Evolutionary conservation across 2,888 invertebrate species (phyloP), one percentile per base, ranked within the genome.

Genomic region (Tribolium freemani): DNA sequence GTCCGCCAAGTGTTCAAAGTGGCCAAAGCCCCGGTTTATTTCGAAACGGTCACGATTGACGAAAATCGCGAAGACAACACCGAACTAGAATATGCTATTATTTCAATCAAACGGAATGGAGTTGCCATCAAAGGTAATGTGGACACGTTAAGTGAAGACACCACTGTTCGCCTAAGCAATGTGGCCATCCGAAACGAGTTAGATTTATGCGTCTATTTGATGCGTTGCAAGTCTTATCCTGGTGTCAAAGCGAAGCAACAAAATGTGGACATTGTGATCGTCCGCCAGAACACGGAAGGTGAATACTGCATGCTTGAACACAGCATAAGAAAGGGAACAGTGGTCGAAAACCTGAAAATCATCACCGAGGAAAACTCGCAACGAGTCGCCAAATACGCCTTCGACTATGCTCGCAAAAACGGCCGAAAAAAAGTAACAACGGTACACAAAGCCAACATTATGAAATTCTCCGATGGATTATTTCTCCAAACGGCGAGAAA

Each of bases 221-320:
- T 90, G 13, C 88, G 88, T 72, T 89, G 88, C 76, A 88, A 87
- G 77, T 88, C 89, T 9, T 87, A 89, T 72, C 87, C 89, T 6
- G 88, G 88, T 9, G 84, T 91, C 1, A 84, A 84, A 9, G 81
- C 86, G 57, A 82, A 79, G 72, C 84, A 87, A 81, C 21, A 45
- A 10, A 13, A 72, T 53, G 44, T 74, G 1, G 91, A 92, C 80
- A 85, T 91, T 54, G 87, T 90, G 9, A 79, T 92, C 48, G 88
- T 91, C 54, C 84, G 91, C 26, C 91, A 92, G 81, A 92, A 92
- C 82, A 91, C 90, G 0, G 91, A 92, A 83, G 91, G 91, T 8
- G 91, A 91, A 82, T 92, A 91, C 79, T 86, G 89, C 13, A 89
- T 88, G 85, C 82, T 91, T 46, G 92, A 92, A 81, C 91, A 92